These are phyloP conservation scores for Podarcis siculus DNA, from an alignment of 2,797 vertebrate genomes.

Conservation along the genomic window DNA sequence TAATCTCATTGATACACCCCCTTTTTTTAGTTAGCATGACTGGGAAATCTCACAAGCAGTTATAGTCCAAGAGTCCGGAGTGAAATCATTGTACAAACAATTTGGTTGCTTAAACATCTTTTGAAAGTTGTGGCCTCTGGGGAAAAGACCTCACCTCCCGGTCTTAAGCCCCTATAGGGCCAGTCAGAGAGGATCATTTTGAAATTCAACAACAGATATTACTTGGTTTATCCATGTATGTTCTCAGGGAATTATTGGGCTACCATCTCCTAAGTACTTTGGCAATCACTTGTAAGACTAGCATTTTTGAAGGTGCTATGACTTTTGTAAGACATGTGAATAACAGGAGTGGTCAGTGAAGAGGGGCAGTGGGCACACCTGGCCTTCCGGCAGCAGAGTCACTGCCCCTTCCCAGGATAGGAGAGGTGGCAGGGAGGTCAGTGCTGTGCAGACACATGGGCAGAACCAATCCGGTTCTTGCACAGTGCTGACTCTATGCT, in stretches of 20 bases:
- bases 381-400: too few species aligned
- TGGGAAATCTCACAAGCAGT: slow-evolving; percentile 9
- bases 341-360: background rate
- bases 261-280: background rate
- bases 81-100: background rate
- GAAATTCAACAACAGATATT: background rate
- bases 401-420: too few species aligned
- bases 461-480: too few species aligned
- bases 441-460: too few species aligned
- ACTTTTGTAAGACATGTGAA: background rate
- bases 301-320: background rate
- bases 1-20: background rate
- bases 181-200: background rate
- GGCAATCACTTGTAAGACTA: background rate
- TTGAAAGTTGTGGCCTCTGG: background rate
- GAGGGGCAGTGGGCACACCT: too few species aligned
- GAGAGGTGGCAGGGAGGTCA: too few species aligned
- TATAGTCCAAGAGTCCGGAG: background rate
- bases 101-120: background rate
- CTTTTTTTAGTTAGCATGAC: slow-evolving; percentile 14
- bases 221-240: background rate
- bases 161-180: background rate
- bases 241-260: background rate
- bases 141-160: background rate
- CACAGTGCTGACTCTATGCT: too few species aligned